Percentiles rank a stretch among this genome's conserved stretches.
phyloP scores from a whole-genome alignment of 2,888 invertebrate species.

The Megalurothrips usitatus region DNA sequence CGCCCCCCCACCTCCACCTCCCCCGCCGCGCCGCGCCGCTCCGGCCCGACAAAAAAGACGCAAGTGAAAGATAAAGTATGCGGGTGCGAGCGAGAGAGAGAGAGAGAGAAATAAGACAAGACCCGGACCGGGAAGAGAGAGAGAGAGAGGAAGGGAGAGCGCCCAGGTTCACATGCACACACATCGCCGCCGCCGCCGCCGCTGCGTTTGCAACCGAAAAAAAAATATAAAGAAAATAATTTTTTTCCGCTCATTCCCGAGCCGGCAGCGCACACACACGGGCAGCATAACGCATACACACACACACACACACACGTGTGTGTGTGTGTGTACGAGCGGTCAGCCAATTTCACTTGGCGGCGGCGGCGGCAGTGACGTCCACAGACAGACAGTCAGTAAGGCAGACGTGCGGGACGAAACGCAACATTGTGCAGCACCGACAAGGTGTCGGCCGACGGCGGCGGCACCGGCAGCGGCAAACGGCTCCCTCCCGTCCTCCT shows the following conservation, averaged over 20 bases:
- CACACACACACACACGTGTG: background rate
- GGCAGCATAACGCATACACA: background rate
- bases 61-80: conserved; percentile 36
- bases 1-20: background rate
- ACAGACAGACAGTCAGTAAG: background rate
- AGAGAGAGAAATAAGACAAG: conserved; percentile 32
- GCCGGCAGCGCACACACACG: background rate
- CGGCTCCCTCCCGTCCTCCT: background rate
- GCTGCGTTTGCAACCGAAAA: conserved; percentile 21
- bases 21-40: background rate
- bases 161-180: conserved; percentile 6
- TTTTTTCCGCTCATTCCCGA: conserved; percentile 15
- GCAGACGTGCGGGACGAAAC: background rate
- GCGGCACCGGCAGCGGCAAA: background rate
- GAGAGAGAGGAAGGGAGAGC: conserved; percentile 34
- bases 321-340: too few species aligned
- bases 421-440: background rate
- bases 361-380: too few species aligned
- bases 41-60: background rate
- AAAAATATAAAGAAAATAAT: conserved; percentile 28
- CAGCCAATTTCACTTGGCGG: background rate
- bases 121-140: conserved; percentile 28
- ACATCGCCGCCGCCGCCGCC: background rate
- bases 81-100: conserved; percentile 34
- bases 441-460: background rate